Conservation (phyloP, 1,140 invertebrate genomes). For the Druon quercuslanigerum region DNA sequence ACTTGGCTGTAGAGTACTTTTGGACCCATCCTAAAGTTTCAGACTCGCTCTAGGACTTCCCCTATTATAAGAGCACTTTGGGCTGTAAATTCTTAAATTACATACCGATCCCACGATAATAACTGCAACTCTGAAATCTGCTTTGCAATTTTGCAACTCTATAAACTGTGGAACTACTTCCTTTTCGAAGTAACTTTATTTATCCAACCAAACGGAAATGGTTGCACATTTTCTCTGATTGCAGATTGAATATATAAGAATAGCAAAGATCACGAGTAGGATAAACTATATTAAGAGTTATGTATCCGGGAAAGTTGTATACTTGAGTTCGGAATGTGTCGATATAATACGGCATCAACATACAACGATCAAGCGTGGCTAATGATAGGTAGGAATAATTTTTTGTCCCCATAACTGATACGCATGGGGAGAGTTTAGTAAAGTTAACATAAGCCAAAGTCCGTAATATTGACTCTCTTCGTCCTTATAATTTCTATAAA, state of each 20-base stretch:
- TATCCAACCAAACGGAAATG: neutral
- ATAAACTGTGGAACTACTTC: no score
- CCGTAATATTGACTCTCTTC: conserved; percentile 9
- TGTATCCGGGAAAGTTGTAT: conserved; percentile 6
- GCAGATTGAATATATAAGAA: neutral
- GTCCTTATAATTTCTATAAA: conserved; percentile 17
- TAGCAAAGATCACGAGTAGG: neutral
- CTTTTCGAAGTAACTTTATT: no score
- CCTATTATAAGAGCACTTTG: no score
- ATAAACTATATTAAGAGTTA: neutral
- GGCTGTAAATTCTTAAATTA: no score
- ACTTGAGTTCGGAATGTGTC: conserved; percentile 2
- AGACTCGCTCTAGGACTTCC: no score
- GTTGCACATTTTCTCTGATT: neutral
- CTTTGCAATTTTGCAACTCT: no score
- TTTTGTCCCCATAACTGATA: conserved; percentile 13
- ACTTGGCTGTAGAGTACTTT: no score
- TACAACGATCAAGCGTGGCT: neutral
- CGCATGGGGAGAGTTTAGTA: neutral
- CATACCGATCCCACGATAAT: no score
- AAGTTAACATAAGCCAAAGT: conserved; percentile 1
- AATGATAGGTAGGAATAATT: neutral
- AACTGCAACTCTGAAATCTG: no score
- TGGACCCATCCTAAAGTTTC: no score
- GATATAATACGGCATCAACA: conserved; percentile 12